phyloP scores from a whole-genome alignment of 2,113 vertebrate species.

The Tragelaphus strepsiceros region DNA sequence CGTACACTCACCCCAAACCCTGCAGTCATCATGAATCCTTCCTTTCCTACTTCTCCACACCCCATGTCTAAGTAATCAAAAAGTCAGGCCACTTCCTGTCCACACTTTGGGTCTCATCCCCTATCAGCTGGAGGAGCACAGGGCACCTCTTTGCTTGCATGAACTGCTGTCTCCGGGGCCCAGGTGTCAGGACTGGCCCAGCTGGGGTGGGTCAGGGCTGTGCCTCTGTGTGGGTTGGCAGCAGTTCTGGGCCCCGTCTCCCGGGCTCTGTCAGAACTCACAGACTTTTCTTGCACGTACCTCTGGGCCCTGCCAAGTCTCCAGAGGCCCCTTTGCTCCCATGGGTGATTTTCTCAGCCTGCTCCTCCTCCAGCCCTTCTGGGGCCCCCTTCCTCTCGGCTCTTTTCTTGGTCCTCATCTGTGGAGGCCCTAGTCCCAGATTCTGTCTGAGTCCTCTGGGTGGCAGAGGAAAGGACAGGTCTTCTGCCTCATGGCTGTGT shows the following conservation, averaged over 20 bases:
- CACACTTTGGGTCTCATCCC: neutral
- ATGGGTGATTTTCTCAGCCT: neutral
- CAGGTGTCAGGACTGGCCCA: accelerated
- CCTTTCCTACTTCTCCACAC: accelerated
- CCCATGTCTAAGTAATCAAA: neutral
- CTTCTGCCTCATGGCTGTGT: accelerated
- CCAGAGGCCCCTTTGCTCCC: neutral
- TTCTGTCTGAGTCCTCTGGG: too few relatives aligned
- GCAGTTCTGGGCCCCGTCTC: accelerated
- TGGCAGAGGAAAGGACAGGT: neutral
- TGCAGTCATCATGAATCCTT: neutral
- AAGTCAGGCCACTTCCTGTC: neutral
- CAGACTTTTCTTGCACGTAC: neutral
- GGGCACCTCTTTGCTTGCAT: neutral
- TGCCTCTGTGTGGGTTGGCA: neutral
- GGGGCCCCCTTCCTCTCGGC: neutral
- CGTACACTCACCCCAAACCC: neutral
- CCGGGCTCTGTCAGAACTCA: neutral
- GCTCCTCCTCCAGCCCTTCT: neutral
- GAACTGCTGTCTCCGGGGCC: neutral
- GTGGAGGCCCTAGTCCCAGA: neutral
- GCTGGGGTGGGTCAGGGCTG: neutral
- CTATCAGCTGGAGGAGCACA: neutral
- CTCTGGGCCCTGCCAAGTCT: neutral
- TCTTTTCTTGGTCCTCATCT: neutral